A percentile compares a stretch with the other conserved stretches of the same genome.
Conservation (phyloP, 2,888 invertebrate genomes). For the Drosophila imparisetae region DNA sequence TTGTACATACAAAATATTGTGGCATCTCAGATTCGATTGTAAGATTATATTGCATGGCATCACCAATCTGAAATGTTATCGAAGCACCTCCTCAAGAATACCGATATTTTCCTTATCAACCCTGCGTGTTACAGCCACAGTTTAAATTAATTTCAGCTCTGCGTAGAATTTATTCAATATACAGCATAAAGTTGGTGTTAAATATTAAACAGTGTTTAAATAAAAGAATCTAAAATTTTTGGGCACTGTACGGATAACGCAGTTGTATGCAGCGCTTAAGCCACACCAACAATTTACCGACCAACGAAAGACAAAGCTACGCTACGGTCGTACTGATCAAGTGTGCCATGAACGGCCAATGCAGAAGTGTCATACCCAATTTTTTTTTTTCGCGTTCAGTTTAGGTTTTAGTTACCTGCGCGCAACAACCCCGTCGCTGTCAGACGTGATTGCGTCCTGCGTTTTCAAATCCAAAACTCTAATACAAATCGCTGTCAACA, state of each 20-base stretch:
- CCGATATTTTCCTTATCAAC: conserved; percentile 57
- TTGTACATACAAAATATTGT: not conserved
- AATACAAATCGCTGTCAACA: conserved; percentile 12
- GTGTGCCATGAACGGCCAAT: conserved; percentile 63
- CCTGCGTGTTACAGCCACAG: conserved; percentile 70
- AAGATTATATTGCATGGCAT: conserved; percentile 12
- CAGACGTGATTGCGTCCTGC: conserved; percentile 45
- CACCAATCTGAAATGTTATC: conserved; percentile 15
- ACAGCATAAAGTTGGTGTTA: conserved; percentile 9
- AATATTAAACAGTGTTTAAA: conserved; percentile 17
- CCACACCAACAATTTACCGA: conserved; percentile 23
- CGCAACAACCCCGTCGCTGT: conserved; percentile 72
- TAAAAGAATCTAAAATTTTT: not conserved
- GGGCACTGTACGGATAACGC: not conserved
- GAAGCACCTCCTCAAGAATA: conserved; percentile 10
- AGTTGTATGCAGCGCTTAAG: conserved; percentile 8
- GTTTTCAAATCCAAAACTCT: conserved; percentile 36
- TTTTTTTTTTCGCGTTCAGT: conserved; percentile 79
- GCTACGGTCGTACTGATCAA: conserved; percentile 63
- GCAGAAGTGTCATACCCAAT: conserved; percentile 71
- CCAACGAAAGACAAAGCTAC: conserved; percentile 69
- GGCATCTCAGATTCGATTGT: not conserved
- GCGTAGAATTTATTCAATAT: conserved; percentile 29
- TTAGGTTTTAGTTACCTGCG: conserved; percentile 77
- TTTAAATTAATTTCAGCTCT: conserved; percentile 72